Base-by-base conservation (phyloP, 2,888 invertebrate species). In the Sphecodes monilicornis region DNA sequence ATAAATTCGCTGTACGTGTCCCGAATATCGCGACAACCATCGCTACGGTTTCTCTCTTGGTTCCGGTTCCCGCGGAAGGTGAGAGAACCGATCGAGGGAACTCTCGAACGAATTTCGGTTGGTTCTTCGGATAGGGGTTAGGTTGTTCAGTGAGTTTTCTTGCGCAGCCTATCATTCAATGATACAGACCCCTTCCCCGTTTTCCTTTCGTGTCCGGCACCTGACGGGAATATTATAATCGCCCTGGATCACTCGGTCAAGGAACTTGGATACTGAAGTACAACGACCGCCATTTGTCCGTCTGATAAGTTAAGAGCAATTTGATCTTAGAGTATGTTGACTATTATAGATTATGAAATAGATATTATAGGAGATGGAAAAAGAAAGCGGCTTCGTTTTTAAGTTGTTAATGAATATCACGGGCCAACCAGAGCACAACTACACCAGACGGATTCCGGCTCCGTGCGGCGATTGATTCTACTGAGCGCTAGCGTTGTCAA, bases 1-100 rank as follows among this genome's bases (percentile, higher is more conserved):
- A 94, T 94, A 94, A 94, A 94, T 94, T 94, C 91, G 86, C 87
- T 78, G 86, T 92, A 93, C 94, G 94, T 94, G 94, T 90, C 84
- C 84, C 85, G 94, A 93, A 94, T 76, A 76, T 93, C 92, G 89
- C 80, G 88, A 76, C 73, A 26, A 22, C 13, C 60, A 6, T 13
- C 60, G 29, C 60, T 26, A 78, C 70, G 83, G 79, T 77, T 86
- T 90, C 85, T 69, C 78, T 78, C 66, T 70, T 57, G 70, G 71
- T 87, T 89, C 89, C 87, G 86, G 83, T 87, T 60, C 79, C 72
- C 57, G 84, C 29, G 70, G 66, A 78, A 81, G 78, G 74, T 82
- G 82, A 85, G 81, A 78, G 76, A 71, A 46, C 71, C 22, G 46
- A 43, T 41, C 66, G 22, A 69, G 50, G 69, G 50, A 72, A 29